Evolutionary conservation across 2,888 invertebrate species (phyloP).

Genomic region (Hoplodrina ambigua): DNA sequence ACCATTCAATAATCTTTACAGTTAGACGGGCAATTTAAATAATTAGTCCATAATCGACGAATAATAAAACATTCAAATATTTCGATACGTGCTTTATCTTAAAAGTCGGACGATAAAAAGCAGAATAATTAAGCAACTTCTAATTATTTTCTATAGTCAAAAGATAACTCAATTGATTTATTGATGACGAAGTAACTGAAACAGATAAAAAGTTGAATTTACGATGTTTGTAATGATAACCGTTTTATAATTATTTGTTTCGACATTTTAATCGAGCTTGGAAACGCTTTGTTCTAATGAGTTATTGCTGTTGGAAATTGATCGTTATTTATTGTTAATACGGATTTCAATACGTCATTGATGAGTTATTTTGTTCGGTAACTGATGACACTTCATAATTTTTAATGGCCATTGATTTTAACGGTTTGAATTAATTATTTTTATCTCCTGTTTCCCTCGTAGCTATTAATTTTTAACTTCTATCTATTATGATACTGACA

Average conservation of each 20-base stretch:
- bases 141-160: conserved; percentile 85
- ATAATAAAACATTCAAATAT: conserved; percentile 58
- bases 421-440: conserved; percentile 40
- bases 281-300: conserved; percentile 63
- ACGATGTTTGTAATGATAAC: conserved; percentile 82
- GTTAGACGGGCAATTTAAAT: conserved; percentile 59
- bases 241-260: conserved; percentile 77
- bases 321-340: conserved; percentile 65
- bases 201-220: conserved; percentile 81
- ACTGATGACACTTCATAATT: conserved; percentile 50
- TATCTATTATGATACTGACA: conserved; percentile 17
- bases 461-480: conserved; percentile 33
- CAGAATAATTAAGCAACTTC: conserved; percentile 85
- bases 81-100: conserved; percentile 54
- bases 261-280: conserved; percentile 72
- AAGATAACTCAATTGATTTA: conserved; percentile 86
- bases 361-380: conserved; percentile 47
- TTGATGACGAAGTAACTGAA: conserved; percentile 75
- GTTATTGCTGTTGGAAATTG: conserved; percentile 61
- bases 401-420: conserved; percentile 48
- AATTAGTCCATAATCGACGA: conserved; percentile 50
- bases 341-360: conserved; percentile 50
- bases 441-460: conserved; percentile 27
- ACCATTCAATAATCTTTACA: conserved; percentile 45
- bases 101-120: conserved; percentile 69